Evolutionary conservation across 2,797 vertebrate species (phyloP).

Genomic region (Chrosomus eos): DNA sequence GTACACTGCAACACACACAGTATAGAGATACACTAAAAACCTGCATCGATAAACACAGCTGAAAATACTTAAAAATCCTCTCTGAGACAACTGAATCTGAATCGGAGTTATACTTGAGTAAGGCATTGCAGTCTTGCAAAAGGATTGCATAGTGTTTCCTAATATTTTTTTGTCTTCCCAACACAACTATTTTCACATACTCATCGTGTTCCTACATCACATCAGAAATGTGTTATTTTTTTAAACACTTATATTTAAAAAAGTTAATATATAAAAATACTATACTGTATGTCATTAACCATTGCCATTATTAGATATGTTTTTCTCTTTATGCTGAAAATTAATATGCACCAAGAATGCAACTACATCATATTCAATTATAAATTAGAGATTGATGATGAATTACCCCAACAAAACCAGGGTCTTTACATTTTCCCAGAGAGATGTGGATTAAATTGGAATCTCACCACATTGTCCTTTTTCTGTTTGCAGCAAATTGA

Average conservation of each 20-base stretch:
- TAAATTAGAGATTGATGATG: conserved; percentile 38
- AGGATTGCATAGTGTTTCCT: background rate
- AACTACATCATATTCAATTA: conserved; percentile 26
- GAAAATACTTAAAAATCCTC: background rate
- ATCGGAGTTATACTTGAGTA: background rate
- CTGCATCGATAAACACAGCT: background rate
- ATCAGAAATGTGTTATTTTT: background rate
- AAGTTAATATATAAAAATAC: too few species aligned
- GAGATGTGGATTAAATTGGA: conserved; percentile 42
- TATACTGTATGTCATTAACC: background rate
- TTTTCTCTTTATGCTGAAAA: background rate
- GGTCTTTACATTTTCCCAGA: conserved; percentile 21
- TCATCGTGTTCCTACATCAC: background rate
- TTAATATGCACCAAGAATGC: background rate
- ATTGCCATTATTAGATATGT: background rate
- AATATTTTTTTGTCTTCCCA: background rate
- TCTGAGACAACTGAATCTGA: background rate
- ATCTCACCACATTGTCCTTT: conserved; percentile 29
- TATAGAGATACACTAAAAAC: background rate
- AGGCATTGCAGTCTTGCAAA: background rate
- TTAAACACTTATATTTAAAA: background rate
- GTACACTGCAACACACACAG: conserved; percentile 6
- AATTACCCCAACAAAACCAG: conserved; percentile 23
- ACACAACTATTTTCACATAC: background rate
- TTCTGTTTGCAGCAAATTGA: conserved; percentile 40